Conservation (phyloP, 1,140 invertebrate species). For the Scaptomyza montana region DNA sequence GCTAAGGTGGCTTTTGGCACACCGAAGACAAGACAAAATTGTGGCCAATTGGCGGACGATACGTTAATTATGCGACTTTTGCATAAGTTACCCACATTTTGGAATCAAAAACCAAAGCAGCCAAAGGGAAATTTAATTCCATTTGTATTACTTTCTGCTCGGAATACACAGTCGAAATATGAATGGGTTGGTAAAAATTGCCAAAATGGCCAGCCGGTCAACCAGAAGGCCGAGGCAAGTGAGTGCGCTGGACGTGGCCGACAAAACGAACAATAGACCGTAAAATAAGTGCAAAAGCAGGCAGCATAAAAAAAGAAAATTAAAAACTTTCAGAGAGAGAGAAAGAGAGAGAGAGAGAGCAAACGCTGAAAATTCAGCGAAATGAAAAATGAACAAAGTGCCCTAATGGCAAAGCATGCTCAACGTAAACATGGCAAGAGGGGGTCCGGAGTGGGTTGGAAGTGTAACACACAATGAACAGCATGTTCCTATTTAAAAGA, state of each 20-base stretch:
- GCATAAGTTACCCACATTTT: slow-evolving; percentile 54
- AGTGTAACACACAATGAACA: slow-evolving; percentile 45
- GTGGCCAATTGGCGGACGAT: slow-evolving; percentile 63
- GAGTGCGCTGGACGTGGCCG: slow-evolving; percentile 65
- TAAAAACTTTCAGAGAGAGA: slow-evolving; percentile 57
- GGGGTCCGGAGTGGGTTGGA: background rate
- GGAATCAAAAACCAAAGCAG: slow-evolving; percentile 1
- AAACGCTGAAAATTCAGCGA: slow-evolving; percentile 72
- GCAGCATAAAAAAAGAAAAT: slow-evolving; percentile 57
- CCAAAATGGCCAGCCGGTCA: slow-evolving; percentile 6
- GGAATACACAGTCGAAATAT: slow-evolving; percentile 56
- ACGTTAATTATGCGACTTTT: slow-evolving; percentile 65
- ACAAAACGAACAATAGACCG: slow-evolving; percentile 82
- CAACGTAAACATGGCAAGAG: background rate
- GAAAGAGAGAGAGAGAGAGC: slow-evolving; percentile 47
- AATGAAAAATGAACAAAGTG: slow-evolving; percentile 83
- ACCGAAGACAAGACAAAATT: slow-evolving; percentile 64
- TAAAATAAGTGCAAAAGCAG: slow-evolving; percentile 80
- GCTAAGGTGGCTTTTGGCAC: background rate
- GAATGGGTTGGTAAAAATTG: slow-evolving; percentile 61
- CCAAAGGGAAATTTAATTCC: slow-evolving; percentile 73
- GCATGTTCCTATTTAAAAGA: slow-evolving; percentile 72
- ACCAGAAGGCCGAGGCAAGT: slow-evolving; percentile 55
- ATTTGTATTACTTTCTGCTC: slow-evolving; percentile 72
- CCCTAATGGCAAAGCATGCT: slow-evolving; percentile 66